Conservation (phyloP, 2,888 invertebrate species). For the Agapostemon virescens region DNA sequence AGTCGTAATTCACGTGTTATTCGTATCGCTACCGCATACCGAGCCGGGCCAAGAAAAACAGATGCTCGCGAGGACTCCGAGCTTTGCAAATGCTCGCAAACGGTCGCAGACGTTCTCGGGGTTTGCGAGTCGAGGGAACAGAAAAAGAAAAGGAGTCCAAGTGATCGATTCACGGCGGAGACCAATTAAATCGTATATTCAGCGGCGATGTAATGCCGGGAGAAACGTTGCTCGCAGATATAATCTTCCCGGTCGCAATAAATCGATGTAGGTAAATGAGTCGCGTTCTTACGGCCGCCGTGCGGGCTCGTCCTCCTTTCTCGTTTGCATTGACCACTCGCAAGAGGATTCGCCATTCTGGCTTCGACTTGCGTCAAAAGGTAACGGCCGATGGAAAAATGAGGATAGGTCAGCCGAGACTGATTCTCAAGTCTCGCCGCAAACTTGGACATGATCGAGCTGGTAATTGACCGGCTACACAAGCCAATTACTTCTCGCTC, state of each 20-base stretch:
- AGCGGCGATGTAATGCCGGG: slow-evolving; percentile 51
- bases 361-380: slow-evolving; percentile 4
- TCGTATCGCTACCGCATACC: slow-evolving; percentile 43
- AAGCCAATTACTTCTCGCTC: slow-evolving; percentile 33
- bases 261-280: slow-evolving; percentile 73
- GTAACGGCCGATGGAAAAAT: slow-evolving; percentile 32
- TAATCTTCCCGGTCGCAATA: slow-evolving; percentile 65
- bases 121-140: not conserved
- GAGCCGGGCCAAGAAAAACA: slow-evolving; percentile 12
- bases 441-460: not conserved
- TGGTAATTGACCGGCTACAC: slow-evolving; percentile 42
- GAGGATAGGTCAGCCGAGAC: slow-evolving; percentile 33
- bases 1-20: slow-evolving; percentile 28
- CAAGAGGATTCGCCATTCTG: slow-evolving; percentile 25
- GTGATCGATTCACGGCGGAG: slow-evolving; percentile 61
- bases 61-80: slow-evolving; percentile 11
- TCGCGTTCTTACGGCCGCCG: slow-evolving; percentile 61
- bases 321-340: slow-evolving; percentile 56
- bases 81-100: too few species aligned
- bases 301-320: slow-evolving; percentile 69
- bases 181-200: slow-evolving; percentile 65
- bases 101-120: not conserved
- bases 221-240: slow-evolving; percentile 56
- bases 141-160: slow-evolving; percentile 28
- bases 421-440: slow-evolving; percentile 52